Evolutionary conservation across 2,888 invertebrate genomes (phyloP).

Genomic region (Ophraella communa): DNA sequence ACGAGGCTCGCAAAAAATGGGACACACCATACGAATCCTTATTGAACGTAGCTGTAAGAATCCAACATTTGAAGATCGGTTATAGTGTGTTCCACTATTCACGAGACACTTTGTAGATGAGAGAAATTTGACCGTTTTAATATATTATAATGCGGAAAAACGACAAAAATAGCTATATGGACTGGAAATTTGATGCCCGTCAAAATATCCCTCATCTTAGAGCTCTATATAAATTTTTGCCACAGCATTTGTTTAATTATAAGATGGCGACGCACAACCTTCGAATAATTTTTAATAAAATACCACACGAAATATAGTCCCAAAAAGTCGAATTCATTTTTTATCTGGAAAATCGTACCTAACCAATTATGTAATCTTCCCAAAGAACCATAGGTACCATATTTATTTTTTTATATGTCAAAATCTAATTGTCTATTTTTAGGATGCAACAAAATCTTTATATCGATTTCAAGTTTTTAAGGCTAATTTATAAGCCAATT

Average conservation of each 20-base stretch:
- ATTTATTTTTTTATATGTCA: not conserved
- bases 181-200: conserved; percentile 41
- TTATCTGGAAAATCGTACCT: not conserved
- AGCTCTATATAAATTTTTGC: conserved; percentile 38
- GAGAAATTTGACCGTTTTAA: conserved; percentile 18
- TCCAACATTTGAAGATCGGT: not conserved
- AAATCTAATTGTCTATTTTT: too few species aligned
- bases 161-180: conserved; percentile 37
- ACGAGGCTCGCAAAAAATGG: conserved; percentile 23
- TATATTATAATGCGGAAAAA: conserved; percentile 28
- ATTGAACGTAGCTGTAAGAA: not conserved
- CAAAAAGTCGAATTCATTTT: not conserved
- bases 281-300: conserved; percentile 51
- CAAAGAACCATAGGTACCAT: too few species aligned
- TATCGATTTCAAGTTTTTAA: too few species aligned
- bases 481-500: too few species aligned
- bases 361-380: too few species aligned
- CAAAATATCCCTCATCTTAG: conserved; percentile 31
- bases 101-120: conserved; percentile 10
- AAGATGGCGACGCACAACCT: conserved; percentile 56
- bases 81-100: not conserved
- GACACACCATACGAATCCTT: conserved; percentile 22
- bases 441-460: too few species aligned
- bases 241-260: conserved; percentile 43
- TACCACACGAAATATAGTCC: conserved; percentile 19